Percentiles rank a stretch among this genome's conserved stretches.
Evolutionary conservation across 2,888 invertebrate genomes (phyloP).

Genomic region (Leptinotarsa peninsularis): DNA sequence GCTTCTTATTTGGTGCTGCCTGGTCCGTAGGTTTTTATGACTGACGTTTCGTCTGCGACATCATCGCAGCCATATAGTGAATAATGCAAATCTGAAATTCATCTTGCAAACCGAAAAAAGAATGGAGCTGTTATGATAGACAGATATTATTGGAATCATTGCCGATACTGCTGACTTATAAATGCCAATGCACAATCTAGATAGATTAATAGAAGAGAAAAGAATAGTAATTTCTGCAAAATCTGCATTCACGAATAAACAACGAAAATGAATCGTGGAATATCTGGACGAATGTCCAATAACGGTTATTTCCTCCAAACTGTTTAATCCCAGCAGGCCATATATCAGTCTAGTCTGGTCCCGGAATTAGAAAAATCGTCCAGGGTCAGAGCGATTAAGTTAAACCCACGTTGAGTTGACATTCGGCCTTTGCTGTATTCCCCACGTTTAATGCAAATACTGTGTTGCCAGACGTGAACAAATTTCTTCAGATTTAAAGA

Average conservation of each 20-base stretch:
- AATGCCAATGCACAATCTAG: no score
- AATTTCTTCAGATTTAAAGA: no score
- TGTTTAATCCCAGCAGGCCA: neutral
- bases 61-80: no score
- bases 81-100: no score
- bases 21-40: no score
- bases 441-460: neutral
- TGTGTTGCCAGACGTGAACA: no score
- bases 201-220: neutral
- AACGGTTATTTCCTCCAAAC: neutral
- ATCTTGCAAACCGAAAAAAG: no score
- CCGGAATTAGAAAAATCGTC: conserved; percentile 2
- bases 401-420: conserved; percentile 1
- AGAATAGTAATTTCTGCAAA: neutral
- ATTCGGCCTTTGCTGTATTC: neutral
- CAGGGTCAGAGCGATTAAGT: neutral
- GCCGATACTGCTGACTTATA: no score
- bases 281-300: neutral
- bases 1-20: no score
- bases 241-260: neutral
- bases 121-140: no score
- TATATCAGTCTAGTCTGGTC: conserved; percentile 7
- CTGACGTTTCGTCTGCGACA: no score
- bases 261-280: neutral
- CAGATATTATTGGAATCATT: no score